A percentile compares a stretch with the other conserved stretches of the same genome.
These are phyloP conservation scores for Sarcophilus harrisii DNA, from an alignment of 2,797 vertebrate genomes.

Conservation along the genomic window DNA sequence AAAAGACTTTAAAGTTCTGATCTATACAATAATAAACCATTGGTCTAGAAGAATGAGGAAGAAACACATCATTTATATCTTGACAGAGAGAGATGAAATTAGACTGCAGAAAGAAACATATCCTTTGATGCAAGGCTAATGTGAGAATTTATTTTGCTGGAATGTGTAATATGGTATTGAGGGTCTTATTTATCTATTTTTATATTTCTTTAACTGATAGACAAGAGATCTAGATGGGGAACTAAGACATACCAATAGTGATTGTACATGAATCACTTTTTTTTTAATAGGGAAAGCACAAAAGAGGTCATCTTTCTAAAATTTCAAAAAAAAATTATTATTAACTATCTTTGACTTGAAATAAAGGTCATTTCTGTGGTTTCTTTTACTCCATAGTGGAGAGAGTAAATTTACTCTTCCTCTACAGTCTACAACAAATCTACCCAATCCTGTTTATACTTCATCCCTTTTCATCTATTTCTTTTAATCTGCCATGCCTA, in stretches of 20 bases:
- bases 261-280: background rate
- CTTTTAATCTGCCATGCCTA: constrained; percentile 8
- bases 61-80: background rate
- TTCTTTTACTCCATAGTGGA: constrained; percentile 53
- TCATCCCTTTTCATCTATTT: background rate
- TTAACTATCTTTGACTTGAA: background rate
- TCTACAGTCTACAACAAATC: constrained; percentile 30
- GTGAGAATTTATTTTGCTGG: background rate
- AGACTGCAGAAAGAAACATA: background rate
- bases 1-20: background rate
- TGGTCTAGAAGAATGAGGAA: background rate
- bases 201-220: background rate
- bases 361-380: constrained; percentile 14
- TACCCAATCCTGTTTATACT: background rate
- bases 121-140: background rate
- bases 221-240: background rate
- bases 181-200: background rate
- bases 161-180: background rate
- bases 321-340: background rate
- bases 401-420: constrained; percentile 34
- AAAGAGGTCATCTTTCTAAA: background rate
- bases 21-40: background rate
- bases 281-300: background rate
- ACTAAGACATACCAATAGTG: background rate
- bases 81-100: background rate